Evolutionary conservation across 1,140 invertebrate genomes (phyloP), one percentile per base, ranked within the genome.

Genomic region (Ceratina japonica): DNA sequence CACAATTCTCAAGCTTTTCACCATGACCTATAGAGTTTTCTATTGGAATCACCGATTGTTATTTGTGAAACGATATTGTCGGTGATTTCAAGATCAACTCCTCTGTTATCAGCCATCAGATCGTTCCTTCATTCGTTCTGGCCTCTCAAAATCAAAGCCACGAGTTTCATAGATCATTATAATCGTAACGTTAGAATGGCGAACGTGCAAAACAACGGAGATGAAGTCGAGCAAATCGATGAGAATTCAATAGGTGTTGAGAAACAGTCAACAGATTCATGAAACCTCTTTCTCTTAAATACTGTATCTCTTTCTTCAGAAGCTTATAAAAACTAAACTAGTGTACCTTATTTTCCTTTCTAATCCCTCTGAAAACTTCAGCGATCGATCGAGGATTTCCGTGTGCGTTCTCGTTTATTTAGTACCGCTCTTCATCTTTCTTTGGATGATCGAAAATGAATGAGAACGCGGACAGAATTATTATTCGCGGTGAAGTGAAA

Each of bases 41-140:
- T 31, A 31, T 31, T 31, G 27, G 4, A 31, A 31, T 31, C 27
- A 31, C 27, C 27, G 27, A 31, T 31, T 31, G 4, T 31, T 1
- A 31, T 31, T 31, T 31, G 2, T 31, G 27, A 31, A 31, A 31
- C 27, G 27, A 31, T 31, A 4, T 31, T 31, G 27, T 31, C 27
- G 27, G 27, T 31, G 27, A 31, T 31, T 31, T 31, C 27, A 31
- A 31, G n/a, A n/a, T n/a, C n/a, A n/a, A n/a, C n/a, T 31, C 4
- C 27, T 31, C 27, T 31, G 70, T n/a, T 44, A 66, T 75, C 73
- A 56, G 10, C 49, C 59, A 66, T 75, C 62, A 37, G 13, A 65
- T 75, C 52, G 63, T 75, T 68, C 73, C 63, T 68, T 44, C 62
- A 61, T 73, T 63, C 49, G 71, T 73, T 62, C 49, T 20, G 20